A percentile compares a stretch with the other conserved stretches of the same genome.
phyloP scores from a whole-genome alignment of 2,888 invertebrate genomes.

The Drosophila quinaria region DNA sequence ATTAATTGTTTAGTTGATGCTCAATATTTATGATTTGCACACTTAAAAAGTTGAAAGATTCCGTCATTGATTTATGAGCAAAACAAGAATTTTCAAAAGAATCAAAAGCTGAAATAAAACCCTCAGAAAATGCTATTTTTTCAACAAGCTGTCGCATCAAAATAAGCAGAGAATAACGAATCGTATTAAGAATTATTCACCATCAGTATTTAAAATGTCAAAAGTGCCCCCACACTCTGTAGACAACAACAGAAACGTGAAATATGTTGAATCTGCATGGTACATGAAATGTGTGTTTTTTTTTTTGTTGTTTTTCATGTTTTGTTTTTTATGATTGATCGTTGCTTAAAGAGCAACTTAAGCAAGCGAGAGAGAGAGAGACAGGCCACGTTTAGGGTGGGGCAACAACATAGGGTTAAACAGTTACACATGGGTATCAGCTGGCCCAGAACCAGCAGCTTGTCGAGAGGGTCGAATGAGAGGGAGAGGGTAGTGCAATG shows the following conservation, averaged over 20 bases:
- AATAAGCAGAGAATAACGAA: slow-evolving; percentile 30
- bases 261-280: slow-evolving; percentile 51
- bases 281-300: slow-evolving; percentile 46
- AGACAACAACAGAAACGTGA: slow-evolving; percentile 16
- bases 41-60: slow-evolving; percentile 28
- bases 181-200: slow-evolving; percentile 52
- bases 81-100: slow-evolving; percentile 10
- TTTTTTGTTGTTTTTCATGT: slow-evolving; percentile 1
- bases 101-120: slow-evolving; percentile 23
- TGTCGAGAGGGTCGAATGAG: not conserved
- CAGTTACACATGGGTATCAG: slow-evolving; percentile 64
- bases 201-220: slow-evolving; percentile 66
- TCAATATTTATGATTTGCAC: slow-evolving; percentile 23
- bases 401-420: slow-evolving; percentile 60
- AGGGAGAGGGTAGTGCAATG: slow-evolving; percentile 32
- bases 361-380: slow-evolving; percentile 31
- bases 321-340: slow-evolving; percentile 64
- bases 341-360: slow-evolving; percentile 66
- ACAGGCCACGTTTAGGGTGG: slow-evolving; percentile 36
- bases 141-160: slow-evolving; percentile 36
- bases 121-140: slow-evolving; percentile 26
- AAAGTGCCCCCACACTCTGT: slow-evolving; percentile 48
- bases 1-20: slow-evolving; percentile 51
- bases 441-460: slow-evolving; percentile 20
- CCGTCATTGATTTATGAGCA: slow-evolving; percentile 49